A percentile compares a stretch with the other conserved stretches of the same genome.
Evolutionary conservation across 2,113 vertebrate genomes (phyloP).

Genomic region (Bufo gargarizans): DNA sequence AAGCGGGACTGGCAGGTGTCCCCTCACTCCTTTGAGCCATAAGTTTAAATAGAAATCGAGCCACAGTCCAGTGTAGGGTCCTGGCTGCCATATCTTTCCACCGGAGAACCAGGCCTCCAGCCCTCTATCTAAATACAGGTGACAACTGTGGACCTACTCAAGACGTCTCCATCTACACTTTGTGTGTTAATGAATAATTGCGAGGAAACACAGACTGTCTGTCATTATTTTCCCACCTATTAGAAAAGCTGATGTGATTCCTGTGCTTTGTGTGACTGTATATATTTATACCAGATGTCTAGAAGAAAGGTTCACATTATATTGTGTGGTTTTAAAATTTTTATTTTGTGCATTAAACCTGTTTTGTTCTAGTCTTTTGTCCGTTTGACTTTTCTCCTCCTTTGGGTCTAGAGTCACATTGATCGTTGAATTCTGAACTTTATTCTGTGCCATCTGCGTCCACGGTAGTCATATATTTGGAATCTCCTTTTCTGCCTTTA

Average conservation of each 20-base stretch:
- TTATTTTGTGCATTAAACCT: background rate
- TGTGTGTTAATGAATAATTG: background rate
- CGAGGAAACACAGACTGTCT: background rate
- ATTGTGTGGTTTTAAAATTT: background rate
- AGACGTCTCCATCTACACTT: background rate
- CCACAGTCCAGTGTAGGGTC: background rate
- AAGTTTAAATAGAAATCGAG: background rate
- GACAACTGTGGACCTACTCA: background rate
- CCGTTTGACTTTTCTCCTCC: no score
- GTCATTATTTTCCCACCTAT: background rate
- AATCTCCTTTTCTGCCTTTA: no score
- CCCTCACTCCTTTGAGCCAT: background rate
- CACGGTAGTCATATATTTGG: no score
- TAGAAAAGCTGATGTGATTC: background rate
- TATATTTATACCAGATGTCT: slow-evolving; percentile 5
- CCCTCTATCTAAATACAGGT: background rate
- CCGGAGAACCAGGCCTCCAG: background rate
- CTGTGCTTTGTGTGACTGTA: slow-evolving; percentile 1
- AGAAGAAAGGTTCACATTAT: background rate
- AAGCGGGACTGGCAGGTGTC: background rate
- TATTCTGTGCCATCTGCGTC: no score
- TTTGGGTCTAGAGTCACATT: no score
- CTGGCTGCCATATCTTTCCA: background rate
- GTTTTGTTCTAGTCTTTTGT: background rate
- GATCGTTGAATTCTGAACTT: no score